phyloP scores from a whole-genome alignment of 2,888 invertebrate genomes.

The Andrena trimmerana region DNA sequence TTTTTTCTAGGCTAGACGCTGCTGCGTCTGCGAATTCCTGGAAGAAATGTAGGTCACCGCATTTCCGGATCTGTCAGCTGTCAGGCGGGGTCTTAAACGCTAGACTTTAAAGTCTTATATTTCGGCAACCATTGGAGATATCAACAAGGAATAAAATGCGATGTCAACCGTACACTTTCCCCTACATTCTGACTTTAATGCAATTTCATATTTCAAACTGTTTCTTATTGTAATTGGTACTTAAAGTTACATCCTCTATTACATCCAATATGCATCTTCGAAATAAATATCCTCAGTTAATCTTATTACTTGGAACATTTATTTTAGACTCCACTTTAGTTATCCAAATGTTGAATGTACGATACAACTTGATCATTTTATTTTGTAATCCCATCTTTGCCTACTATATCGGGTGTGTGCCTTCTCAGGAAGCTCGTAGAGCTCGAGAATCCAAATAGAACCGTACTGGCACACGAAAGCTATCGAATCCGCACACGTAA shows the following conservation, averaged over 20 bases:
- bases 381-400: too few species aligned
- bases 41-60: slow-evolving; percentile 1
- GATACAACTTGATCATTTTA: too few species aligned
- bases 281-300: neutral
- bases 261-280: neutral
- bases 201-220: neutral
- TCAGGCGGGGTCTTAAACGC: neutral
- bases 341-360: too few species aligned
- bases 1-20: neutral
- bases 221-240: neutral
- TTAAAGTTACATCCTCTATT: neutral
- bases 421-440: too few species aligned
- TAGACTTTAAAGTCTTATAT: neutral
- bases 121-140: neutral
- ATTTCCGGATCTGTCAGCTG: slow-evolving; percentile 2
- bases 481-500: neutral
- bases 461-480: neutral
- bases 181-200: too few species aligned
- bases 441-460: neutral
- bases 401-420: too few species aligned
- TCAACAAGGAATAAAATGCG: neutral
- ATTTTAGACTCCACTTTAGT: too few species aligned
- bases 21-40: neutral
- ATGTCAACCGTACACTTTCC: neutral
- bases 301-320: neutral